Evolutionary conservation across 2,797 vertebrate genomes (phyloP).

Genomic region (Rhincodon typus): DNA sequence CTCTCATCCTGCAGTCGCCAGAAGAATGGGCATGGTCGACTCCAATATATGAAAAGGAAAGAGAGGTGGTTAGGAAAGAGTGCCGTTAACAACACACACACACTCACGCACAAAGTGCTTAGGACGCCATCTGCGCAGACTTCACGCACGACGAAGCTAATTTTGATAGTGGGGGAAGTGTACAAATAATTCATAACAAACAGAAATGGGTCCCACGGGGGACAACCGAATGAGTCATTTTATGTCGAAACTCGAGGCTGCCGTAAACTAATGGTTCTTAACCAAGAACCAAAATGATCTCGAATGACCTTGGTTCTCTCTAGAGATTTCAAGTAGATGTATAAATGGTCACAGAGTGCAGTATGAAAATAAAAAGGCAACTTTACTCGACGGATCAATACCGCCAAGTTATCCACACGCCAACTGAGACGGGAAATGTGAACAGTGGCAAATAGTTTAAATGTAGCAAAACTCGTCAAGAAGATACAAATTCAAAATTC

Average conservation of each 20-base stretch:
- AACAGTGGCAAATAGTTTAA: background rate
- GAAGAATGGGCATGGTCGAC: constrained; percentile 50
- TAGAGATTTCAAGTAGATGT: constrained; percentile 34
- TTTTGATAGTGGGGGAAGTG: constrained; percentile 29
- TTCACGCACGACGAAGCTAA: constrained; percentile 55
- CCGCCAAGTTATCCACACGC: background rate
- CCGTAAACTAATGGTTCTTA: constrained; percentile 15
- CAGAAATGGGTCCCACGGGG: background rate
- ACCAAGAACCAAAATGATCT: constrained; percentile 35
- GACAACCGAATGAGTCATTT: constrained; percentile 36
- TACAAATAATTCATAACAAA: constrained; percentile 41
- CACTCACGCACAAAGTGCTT: constrained; percentile 41
- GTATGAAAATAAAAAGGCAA: background rate
- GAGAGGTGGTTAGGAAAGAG: constrained; percentile 36
- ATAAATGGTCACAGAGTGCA: constrained; percentile 17
- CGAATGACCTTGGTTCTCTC: background rate
- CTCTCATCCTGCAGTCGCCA: constrained; percentile 47
- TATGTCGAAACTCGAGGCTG: background rate
- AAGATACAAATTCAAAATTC: background rate
- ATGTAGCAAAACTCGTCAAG: background rate
- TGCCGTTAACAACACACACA: constrained; percentile 21
- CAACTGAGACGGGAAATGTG: background rate
- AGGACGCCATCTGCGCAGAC: constrained; percentile 48
- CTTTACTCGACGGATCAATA: constrained; percentile 23
- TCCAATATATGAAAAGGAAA: constrained; percentile 46